These are phyloP conservation scores for Aphelinus certus DNA, from an alignment of 1,140 invertebrate genomes.

Conservation along the genomic window DNA sequence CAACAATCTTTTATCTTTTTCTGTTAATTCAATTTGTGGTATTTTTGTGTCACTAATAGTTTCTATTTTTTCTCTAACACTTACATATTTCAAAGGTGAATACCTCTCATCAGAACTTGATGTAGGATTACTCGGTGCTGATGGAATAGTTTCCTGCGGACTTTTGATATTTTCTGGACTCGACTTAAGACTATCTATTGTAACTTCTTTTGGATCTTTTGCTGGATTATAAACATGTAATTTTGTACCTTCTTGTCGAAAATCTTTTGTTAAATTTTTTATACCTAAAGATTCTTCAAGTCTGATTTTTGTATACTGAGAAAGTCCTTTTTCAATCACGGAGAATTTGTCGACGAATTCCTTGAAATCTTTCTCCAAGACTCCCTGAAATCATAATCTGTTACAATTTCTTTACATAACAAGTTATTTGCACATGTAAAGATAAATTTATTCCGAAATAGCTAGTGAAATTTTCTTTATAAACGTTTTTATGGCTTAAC, in stretches of 20 bases:
- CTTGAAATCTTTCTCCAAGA: constrained; percentile 48
- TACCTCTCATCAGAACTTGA: constrained; percentile 4
- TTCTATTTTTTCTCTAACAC: constrained; percentile 64
- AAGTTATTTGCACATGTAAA: too few species aligned
- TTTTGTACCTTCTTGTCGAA: constrained; percentile 40
- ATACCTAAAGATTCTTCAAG: constrained; percentile 45
- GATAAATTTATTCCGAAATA: too few species aligned
- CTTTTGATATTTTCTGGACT: constrained; percentile 4
- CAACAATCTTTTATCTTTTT: constrained; percentile 60
- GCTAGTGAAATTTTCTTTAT: too few species aligned
- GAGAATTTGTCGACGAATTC: constrained; percentile 53
- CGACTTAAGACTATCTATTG: constrained; percentile 2
- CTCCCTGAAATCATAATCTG: constrained; percentile 48
- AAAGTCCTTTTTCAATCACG: constrained; percentile 57
- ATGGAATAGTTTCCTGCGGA: constrained; percentile 4
- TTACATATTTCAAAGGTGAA: constrained; percentile 52
- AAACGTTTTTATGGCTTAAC: too few species aligned
- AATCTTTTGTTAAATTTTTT: constrained; percentile 28
- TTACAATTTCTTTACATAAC: too few species aligned
- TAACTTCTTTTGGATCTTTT: constrained; percentile 60
- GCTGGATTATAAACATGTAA: constrained; percentile 54
- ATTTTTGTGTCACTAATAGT: constrained; percentile 52
- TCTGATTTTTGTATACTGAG: constrained; percentile 52
- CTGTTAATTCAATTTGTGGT: constrained; percentile 59
- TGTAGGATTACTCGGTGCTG: constrained; percentile 14